Conservation (phyloP, 2,113 vertebrate genomes). For the Salvelinus sp. region DNA sequence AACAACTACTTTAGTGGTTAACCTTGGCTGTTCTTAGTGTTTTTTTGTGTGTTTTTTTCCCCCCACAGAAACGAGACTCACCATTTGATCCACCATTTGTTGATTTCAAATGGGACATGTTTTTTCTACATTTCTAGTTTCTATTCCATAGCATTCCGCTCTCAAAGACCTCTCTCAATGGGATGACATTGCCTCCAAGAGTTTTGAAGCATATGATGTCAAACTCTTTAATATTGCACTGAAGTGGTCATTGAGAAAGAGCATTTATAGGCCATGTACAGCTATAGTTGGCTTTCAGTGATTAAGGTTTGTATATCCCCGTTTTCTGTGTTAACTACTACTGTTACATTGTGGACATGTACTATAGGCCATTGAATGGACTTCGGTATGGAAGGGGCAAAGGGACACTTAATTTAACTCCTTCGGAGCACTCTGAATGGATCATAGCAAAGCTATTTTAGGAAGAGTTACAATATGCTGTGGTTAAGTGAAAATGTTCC, state of each 20-base stretch:
- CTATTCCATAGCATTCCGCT: slow-evolving; percentile 6
- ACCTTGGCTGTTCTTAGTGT: slow-evolving; percentile 37
- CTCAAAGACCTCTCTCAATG: slow-evolving; percentile 47
- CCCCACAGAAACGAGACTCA: slow-evolving; percentile 61
- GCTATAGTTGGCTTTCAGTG: neutral
- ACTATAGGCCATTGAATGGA: neutral
- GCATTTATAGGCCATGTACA: neutral
- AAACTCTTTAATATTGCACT: neutral
- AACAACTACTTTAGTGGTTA: slow-evolving; percentile 62
- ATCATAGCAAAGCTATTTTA: slow-evolving; percentile 18
- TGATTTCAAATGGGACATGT: slow-evolving; percentile 61
- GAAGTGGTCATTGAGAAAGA: neutral
- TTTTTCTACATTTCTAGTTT: neutral
- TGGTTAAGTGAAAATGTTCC: slow-evolving; percentile 18
- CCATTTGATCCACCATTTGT: slow-evolving; percentile 53
- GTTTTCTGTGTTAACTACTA: neutral
- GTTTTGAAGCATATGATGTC: neutral
- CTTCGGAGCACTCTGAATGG: slow-evolving; percentile 11
- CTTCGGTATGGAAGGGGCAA: neutral
- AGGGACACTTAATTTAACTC: slow-evolving; percentile 1
- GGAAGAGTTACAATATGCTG: slow-evolving; percentile 9
- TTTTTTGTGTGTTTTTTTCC: neutral
- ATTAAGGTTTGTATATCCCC: no score
- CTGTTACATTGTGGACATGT: neutral
- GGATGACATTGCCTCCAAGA: neutral